Evolutionary conservation across 1,140 invertebrate species (phyloP), one percentile per base, ranked within the genome.

Genomic region (Sipha flava): DNA sequence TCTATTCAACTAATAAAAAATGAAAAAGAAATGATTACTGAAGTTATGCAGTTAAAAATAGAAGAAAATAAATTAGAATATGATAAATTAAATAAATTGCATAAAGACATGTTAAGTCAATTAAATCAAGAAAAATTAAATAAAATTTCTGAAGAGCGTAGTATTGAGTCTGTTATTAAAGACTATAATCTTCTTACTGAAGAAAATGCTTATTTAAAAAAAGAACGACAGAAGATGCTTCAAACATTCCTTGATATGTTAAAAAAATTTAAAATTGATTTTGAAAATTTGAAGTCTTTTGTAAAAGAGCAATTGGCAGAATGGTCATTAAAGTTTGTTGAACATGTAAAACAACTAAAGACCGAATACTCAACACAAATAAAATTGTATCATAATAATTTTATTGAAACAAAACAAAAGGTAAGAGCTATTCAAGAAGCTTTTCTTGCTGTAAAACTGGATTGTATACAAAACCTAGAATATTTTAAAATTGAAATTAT

Each of bases 131-230:
- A 77, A 12, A 77, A 77, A 57, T 57, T 77, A 40, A 29, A 26
- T 29, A 59, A 77, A 59, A 77, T 77, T 57, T 77, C 73, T 40
- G 73, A 77, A 77, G 73, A 77, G 43, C 73, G 73, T 26, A 77
- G 14, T 29, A 77, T 77, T 29, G 73, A 77, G 23, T 77, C 73
- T n/a, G 73, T 77, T 26, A 37, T 77, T n/a, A 77, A 57, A 59
- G 73, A 77, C 59, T 77, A 57, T 29, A 77, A 54, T 57, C 49
- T 77, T 1, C 52, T 77, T 10, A 59, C 49, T 10, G 73, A 77
- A 43, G 73, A 77, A 43, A 77, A 77, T 77, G 49, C 73, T 40
- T 77, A 57, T 77, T 77, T 77, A n/a, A 77, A 77, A 77, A 77
- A 77, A 77, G 73, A 77, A 57, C 29, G 52, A 12, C 73, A 77